Conservation (phyloP, 2,113 vertebrate species). For the Myocastor coypus region DNA sequence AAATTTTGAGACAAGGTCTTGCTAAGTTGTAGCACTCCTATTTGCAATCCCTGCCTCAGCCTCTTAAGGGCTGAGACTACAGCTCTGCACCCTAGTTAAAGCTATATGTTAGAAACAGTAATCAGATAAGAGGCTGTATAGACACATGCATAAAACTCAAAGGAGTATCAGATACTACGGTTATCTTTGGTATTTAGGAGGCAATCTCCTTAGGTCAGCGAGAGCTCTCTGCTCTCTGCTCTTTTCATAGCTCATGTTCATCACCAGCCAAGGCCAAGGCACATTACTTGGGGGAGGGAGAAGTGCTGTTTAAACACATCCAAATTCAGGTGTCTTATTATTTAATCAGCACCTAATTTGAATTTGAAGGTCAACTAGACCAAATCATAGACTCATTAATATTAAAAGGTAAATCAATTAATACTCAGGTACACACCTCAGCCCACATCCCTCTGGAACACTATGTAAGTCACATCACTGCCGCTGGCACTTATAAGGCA, state of each 20-base stretch:
- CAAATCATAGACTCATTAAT: conserved; percentile 84
- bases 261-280: background rate
- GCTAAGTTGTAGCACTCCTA: background rate
- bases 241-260: background rate
- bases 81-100: no score
- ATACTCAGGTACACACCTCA: conserved; percentile 75
- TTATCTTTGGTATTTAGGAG: background rate
- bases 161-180: background rate
- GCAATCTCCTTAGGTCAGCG: background rate
- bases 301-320: conserved; percentile 22
- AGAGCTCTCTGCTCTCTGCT: background rate
- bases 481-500: conserved; percentile 29
- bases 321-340: conserved; percentile 77
- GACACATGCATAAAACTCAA: background rate
- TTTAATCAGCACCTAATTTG: conserved; percentile 82
- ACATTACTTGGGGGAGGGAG: background rate
- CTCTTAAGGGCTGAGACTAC: no score
- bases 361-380: conserved; percentile 83
- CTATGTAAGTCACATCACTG: background rate
- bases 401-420: conserved; percentile 82
- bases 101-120: conserved; percentile 12
- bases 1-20: background rate
- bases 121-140: background rate
- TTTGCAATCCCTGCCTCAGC: background rate
- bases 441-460: background rate